Base-by-base conservation (phyloP, 2,888 invertebrate species). In the Neoascia interrupta region DNA sequence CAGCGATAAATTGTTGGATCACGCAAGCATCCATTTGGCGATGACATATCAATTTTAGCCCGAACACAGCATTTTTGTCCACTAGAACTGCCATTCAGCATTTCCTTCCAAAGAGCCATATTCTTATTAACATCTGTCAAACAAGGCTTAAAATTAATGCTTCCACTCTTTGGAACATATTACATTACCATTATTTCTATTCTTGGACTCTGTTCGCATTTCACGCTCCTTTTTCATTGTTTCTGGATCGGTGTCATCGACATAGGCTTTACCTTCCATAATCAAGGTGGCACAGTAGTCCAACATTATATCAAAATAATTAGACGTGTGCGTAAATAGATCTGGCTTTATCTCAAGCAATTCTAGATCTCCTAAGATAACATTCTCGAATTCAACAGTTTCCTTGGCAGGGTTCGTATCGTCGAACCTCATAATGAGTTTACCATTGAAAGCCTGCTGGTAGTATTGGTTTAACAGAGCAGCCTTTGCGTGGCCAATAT, bases 401-500 rank as follows among this genome's bases (percentile, higher is more conserved):
- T 99, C 99, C 87, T 99, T 99, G 10, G 98, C 99, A 3, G 99
- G 99, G 90, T 99, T 99, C 3, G 99, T 99, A 87, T 99, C 99
- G 89, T 99, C 99, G 88, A 99, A 99, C 82, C 99, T 92, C 97
- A 99, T 97, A 76, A 99, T 95, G 0, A 99, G 92, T 86, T 95
- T 95, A 0, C 99, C 99, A 85, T 98, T 90, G 88, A 98, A 99
- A 1, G 93, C 91, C 84, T 94, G 92, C 82, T 97, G 97, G 86
- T 99, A 99, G 89, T 99, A 96, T 87, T 99, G 98, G 90, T 99
- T 99, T 10, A 99, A 90, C 0, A 99, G 91, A 13, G 99, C 99
- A 5, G 99, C 99, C 89, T 99, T 99, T 0, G 99, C 99, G 89
- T 99, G 99, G 0, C 99, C 99, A 86, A 99, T 97, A 87, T 99